Evolutionary conservation across 2,888 invertebrate genomes (phyloP).

Genomic region (Melanchra persicariae): DNA sequence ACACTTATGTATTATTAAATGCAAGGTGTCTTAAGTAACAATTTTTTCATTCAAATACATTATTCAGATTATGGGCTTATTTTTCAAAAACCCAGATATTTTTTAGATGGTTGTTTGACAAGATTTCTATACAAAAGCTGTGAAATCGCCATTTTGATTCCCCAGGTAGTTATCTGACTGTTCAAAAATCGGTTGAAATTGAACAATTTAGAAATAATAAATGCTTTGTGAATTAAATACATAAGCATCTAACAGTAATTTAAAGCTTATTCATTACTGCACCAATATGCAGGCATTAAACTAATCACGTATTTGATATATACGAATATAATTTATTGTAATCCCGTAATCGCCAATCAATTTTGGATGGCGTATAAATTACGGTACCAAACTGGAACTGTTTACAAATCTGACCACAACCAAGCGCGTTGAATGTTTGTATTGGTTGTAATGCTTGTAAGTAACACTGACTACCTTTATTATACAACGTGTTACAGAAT

Average conservation of each 20-base stretch:
- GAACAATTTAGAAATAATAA: background rate
- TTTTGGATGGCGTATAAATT: constrained; percentile 50
- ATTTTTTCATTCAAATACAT: no score
- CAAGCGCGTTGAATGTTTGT: constrained; percentile 1
- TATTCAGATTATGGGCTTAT: no score
- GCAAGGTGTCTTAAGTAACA: no score
- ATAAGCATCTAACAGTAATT: constrained; percentile 17
- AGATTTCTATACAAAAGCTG: no score
- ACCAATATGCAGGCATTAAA: constrained; percentile 35
- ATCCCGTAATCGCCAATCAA: constrained; percentile 60
- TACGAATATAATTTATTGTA: constrained; percentile 47
- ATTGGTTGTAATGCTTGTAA: background rate
- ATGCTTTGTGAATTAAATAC: constrained; percentile 2
- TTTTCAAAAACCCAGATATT: no score
- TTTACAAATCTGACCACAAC: constrained; percentile 47
- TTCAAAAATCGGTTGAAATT: no score
- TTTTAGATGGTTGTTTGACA: no score
- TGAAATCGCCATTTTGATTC: background rate
- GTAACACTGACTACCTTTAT: background rate
- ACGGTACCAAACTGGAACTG: constrained; percentile 18
- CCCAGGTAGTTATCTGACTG: no score
- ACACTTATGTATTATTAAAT: no score
- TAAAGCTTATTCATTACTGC: constrained; percentile 13
- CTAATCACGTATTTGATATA: constrained; percentile 48
- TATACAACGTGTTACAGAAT: no score